These are phyloP conservation scores for Pantherophis vulpinus DNA, from an alignment of 2,797 vertebrate genomes.

Conservation along the genomic window DNA sequence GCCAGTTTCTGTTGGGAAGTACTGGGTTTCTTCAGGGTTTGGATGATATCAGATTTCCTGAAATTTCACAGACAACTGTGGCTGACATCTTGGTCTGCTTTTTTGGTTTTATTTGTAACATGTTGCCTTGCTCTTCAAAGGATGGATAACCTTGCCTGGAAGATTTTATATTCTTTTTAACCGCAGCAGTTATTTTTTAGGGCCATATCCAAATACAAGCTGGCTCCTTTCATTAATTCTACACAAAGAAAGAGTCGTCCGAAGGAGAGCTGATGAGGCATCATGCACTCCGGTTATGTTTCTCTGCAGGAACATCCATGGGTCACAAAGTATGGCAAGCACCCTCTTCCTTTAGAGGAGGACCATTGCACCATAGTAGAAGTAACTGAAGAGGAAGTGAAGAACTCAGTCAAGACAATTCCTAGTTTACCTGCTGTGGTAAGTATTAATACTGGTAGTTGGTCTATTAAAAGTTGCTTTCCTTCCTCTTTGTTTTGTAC, in stretches of 20 bases:
- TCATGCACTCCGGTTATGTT: not conserved
- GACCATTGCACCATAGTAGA: constrained; percentile 93
- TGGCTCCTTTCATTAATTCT: not conserved
- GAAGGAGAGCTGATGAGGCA: not conserved
- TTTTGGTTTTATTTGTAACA: not conserved
- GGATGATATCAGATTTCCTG: not conserved
- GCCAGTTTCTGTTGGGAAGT: not conserved
- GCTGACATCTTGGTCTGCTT: not conserved
- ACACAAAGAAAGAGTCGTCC: not conserved
- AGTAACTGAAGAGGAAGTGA: constrained; percentile 96
- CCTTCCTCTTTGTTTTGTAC: not conserved
- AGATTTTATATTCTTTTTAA: not conserved
- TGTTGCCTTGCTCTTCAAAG: not conserved
- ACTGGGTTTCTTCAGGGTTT: not conserved
- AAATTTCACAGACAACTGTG: not conserved
- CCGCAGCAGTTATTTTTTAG: not conserved
- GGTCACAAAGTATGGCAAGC: constrained; percentile 81
- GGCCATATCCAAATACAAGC: not conserved
- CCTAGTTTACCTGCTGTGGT: constrained; percentile 96
- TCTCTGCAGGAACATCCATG: constrained; percentile 82
- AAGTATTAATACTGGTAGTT: constrained; percentile 34
- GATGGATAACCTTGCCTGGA: not conserved
- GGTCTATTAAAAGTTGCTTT: not conserved
- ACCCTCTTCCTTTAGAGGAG: constrained; percentile 88
- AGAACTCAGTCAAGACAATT: constrained; percentile 94